Percentiles rank a stretch among this genome's conserved stretches.
Evolutionary conservation across 64 coral and sea anemone species (phyloP).

Genomic region (Montipora efflorescens): DNA sequence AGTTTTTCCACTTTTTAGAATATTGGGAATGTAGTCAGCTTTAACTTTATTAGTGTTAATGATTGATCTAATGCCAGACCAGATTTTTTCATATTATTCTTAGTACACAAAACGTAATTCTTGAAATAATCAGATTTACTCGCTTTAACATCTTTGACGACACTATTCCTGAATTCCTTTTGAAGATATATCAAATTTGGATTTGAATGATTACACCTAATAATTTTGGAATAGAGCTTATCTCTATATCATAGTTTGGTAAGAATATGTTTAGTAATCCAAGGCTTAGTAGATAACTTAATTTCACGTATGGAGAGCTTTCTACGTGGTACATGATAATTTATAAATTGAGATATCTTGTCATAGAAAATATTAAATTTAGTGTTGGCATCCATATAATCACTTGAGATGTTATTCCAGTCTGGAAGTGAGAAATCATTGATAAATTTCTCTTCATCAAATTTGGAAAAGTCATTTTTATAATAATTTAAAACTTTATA

Average conservation of each 20-base stretch:
- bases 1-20: no score
- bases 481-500: no score
- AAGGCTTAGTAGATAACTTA: conserved; percentile 40
- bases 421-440: conserved; percentile 29
- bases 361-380: conserved; percentile 63
- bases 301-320: conserved; percentile 66
- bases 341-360: no score
- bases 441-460: conserved; percentile 60
- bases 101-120: conserved; percentile 44
- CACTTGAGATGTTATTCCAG: conserved; percentile 13
- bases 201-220: conserved; percentile 15
- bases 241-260: conserved; percentile 36
- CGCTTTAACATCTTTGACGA: conserved; percentile 44
- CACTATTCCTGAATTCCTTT: conserved; percentile 41
- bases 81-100: conserved; percentile 51
- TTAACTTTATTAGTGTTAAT: no score
- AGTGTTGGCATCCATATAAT: conserved; percentile 37
- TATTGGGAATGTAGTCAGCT: no score
- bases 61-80: conserved; percentile 2
- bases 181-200: conserved; percentile 16
- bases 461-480: conserved; percentile 25
- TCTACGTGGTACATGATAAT: conserved; percentile 21
- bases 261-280: conserved; percentile 26
- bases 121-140: neutral
- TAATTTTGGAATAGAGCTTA: conserved; percentile 42